A percentile compares a stretch with the other conserved stretches of the same genome.
phyloP scores from a whole-genome alignment of 2,888 invertebrate genomes.

The Eulithis testata region DNA sequence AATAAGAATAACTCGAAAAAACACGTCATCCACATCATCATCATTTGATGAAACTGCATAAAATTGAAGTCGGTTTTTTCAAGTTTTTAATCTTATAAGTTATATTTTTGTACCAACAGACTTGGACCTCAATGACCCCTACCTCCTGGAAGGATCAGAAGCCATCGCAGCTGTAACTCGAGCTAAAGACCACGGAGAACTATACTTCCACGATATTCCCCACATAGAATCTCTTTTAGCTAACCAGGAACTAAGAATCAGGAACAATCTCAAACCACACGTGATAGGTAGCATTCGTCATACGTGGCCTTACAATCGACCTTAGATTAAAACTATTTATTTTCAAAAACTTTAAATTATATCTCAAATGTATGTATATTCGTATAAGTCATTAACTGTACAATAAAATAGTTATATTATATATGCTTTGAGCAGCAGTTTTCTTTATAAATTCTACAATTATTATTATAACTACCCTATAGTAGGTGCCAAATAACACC shows the following conservation, averaged over 20 bases:
- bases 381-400: slow-evolving; percentile 51
- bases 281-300: slow-evolving; percentile 86
- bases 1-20: too few species aligned
- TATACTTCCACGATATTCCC: slow-evolving; percentile 87
- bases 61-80: too few species aligned
- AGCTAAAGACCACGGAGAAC: slow-evolving; percentile 81
- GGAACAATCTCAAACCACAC: slow-evolving; percentile 85
- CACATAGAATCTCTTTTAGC: slow-evolving; percentile 85
- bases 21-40: too few species aligned
- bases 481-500: too few species aligned
- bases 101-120: slow-evolving; percentile 45
- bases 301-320: slow-evolving; percentile 84
- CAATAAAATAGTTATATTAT: slow-evolving; percentile 36
- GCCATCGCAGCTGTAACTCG: slow-evolving; percentile 83
- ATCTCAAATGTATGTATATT: slow-evolving; percentile 46
- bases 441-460: background rate
- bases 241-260: slow-evolving; percentile 84
- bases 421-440: slow-evolving; percentile 1
- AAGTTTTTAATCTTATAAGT: too few species aligned
- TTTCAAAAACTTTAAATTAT: slow-evolving; percentile 48
- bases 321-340: slow-evolving; percentile 56
- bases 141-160: slow-evolving; percentile 84
- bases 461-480: too few species aligned
- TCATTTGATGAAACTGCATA: too few species aligned
- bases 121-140: slow-evolving; percentile 76